Conservation (phyloP, 2,797 vertebrate genomes). For the Remorina albescens region DNA sequence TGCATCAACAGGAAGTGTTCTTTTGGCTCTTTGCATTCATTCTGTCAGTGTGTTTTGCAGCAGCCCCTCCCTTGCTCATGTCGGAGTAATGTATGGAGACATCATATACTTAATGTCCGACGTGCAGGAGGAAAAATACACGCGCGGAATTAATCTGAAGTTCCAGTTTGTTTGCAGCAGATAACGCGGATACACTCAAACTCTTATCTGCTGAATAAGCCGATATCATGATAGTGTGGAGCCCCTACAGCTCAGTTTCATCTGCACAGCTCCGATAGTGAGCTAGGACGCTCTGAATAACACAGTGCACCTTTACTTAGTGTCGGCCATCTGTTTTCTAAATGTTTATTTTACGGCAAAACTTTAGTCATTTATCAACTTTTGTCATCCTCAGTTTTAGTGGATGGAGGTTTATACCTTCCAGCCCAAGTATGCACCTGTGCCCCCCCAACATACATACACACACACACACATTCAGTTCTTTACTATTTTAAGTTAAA, state of each 20-base stretch:
- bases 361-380: neutral
- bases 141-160: slow-evolving; percentile 15
- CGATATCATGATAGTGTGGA: neutral
- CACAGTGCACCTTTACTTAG: neutral
- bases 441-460: neutral
- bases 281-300: neutral
- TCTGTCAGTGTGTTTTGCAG: slow-evolving; percentile 77
- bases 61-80: slow-evolving; percentile 79
- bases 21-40: slow-evolving; percentile 83
- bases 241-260: neutral
- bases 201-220: slow-evolving; percentile 32
- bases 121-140: slow-evolving; percentile 24
- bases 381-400: neutral
- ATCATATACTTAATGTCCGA: slow-evolving; percentile 57
- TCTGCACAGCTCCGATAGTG: neutral
- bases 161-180: slow-evolving; percentile 12
- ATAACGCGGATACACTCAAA: slow-evolving; percentile 13
- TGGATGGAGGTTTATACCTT: neutral
- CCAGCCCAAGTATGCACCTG: slow-evolving; percentile 10
- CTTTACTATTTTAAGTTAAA: neutral
- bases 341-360: neutral
- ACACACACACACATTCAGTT: neutral
- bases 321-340: neutral
- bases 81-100: slow-evolving; percentile 64
- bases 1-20: slow-evolving; percentile 88